phyloP scores from a whole-genome alignment of 2,888 invertebrate genomes.

The Coenonympha arcania region DNA sequence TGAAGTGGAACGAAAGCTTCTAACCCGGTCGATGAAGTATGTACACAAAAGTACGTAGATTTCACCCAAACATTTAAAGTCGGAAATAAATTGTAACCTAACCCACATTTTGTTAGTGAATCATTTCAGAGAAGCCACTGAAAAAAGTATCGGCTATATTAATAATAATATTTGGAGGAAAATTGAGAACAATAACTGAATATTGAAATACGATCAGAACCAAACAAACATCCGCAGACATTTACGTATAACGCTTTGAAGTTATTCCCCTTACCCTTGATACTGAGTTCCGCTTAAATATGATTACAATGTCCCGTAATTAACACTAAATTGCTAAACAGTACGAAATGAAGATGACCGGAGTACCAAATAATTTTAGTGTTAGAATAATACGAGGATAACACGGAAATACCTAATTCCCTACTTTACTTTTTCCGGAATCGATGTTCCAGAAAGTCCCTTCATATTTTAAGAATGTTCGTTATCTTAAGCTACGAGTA shows the following conservation, averaged over 20 bases:
- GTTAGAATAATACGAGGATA: too few species aligned
- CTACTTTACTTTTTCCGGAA: too few species aligned
- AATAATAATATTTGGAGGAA: too few species aligned
- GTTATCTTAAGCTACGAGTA: too few species aligned
- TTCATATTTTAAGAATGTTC: too few species aligned
- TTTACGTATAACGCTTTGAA: neutral
- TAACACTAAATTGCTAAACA: neutral
- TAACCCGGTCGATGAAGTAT: slow-evolving; percentile 3
- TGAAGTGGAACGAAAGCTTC: slow-evolving; percentile 3
- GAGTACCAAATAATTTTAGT: too few species aligned
- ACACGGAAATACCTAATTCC: too few species aligned
- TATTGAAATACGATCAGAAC: slow-evolving; percentile 7
- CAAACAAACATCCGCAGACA: neutral
- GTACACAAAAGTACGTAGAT: neutral
- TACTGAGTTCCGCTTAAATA: neutral
- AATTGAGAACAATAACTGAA: slow-evolving; percentile 4
- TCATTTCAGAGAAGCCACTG: slow-evolving; percentile 14
- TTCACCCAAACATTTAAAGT: slow-evolving; percentile 1
- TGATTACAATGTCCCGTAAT: neutral
- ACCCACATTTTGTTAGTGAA: slow-evolving; percentile 15
- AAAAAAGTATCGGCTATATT: slow-evolving; percentile 9
- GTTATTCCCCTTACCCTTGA: slow-evolving; percentile 5
- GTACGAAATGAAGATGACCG: too few species aligned
- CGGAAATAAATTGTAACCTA: slow-evolving; percentile 9
- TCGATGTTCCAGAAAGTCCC: too few species aligned